Conservation (phyloP, 2,797 vertebrate species). For the Taenioides sp. region DNA sequence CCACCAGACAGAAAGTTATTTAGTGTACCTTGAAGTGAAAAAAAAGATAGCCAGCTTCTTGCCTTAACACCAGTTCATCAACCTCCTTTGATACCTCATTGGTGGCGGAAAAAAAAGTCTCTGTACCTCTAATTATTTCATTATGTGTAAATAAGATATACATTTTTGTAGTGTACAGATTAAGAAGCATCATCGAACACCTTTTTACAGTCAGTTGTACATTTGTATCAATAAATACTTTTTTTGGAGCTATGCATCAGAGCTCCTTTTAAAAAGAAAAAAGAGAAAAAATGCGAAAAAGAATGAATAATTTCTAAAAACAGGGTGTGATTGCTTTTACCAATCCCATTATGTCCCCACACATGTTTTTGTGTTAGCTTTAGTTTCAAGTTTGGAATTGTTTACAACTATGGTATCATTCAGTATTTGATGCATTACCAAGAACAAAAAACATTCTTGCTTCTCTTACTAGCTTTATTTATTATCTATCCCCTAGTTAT, state of each 20-base stretch:
- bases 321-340: slow-evolving; percentile 39
- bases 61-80: slow-evolving; percentile 47
- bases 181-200: slow-evolving; percentile 36
- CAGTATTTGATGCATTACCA: slow-evolving; percentile 17
- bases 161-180: slow-evolving; percentile 29
- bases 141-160: slow-evolving; percentile 36
- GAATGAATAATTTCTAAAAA: slow-evolving; percentile 21
- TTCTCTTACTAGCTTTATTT: slow-evolving; percentile 46
- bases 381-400: slow-evolving; percentile 16
- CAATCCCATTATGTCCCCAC: slow-evolving; percentile 19
- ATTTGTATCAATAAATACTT: slow-evolving; percentile 12
- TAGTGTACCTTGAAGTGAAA: background rate
- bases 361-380: slow-evolving; percentile 13
- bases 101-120: slow-evolving; percentile 35
- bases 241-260: slow-evolving; percentile 11
- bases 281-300: background rate
- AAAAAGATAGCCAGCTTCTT: slow-evolving; percentile 34
- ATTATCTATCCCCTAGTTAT: slow-evolving; percentile 41
- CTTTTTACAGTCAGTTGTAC: slow-evolving; percentile 43
- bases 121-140: slow-evolving; percentile 52
- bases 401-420: slow-evolving; percentile 14
- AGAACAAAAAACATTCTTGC: slow-evolving; percentile 19
- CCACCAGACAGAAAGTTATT: background rate
- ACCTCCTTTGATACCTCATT: slow-evolving; percentile 49
- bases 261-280: slow-evolving; percentile 6